Evolutionary conservation across 1,140 invertebrate species (phyloP).

Genomic region (Hycleus phaleratus): DNA sequence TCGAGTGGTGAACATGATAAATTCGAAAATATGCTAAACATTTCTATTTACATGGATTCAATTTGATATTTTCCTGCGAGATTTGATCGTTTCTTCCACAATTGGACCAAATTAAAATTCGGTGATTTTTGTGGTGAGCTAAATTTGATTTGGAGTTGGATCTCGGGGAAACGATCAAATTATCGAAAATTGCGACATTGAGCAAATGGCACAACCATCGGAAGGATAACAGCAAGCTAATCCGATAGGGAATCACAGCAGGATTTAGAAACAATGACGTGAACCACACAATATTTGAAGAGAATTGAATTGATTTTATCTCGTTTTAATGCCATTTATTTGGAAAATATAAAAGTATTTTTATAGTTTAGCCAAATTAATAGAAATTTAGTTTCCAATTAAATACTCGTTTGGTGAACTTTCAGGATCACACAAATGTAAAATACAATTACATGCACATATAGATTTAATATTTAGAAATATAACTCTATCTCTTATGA

Average conservation of each 20-base stretch:
- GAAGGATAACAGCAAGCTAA: constrained; percentile 23
- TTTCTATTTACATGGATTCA: constrained; percentile 9
- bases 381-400: background rate
- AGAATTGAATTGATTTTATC: background rate
- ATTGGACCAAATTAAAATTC: background rate
- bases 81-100: background rate
- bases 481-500: constrained; percentile 16
- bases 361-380: background rate
- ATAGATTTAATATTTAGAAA: constrained; percentile 21
- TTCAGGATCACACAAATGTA: constrained; percentile 8
- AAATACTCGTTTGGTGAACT: background rate
- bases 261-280: background rate
- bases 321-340: background rate
- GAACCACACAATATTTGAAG: background rate
- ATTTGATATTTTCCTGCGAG: background rate
- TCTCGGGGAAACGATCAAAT: no score
- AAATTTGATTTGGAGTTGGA: no score
- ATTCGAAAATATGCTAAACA: constrained; percentile 9
- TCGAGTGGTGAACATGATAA: constrained; percentile 14
- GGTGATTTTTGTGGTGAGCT: background rate
- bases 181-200: constrained; percentile 14
- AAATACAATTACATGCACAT: constrained; percentile 23
- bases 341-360: background rate
- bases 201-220: constrained; percentile 34
- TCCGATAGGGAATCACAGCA: constrained; percentile 26